phyloP scores from a whole-genome alignment of 2,888 invertebrate species.

The Drosophila maculinotata region DNA sequence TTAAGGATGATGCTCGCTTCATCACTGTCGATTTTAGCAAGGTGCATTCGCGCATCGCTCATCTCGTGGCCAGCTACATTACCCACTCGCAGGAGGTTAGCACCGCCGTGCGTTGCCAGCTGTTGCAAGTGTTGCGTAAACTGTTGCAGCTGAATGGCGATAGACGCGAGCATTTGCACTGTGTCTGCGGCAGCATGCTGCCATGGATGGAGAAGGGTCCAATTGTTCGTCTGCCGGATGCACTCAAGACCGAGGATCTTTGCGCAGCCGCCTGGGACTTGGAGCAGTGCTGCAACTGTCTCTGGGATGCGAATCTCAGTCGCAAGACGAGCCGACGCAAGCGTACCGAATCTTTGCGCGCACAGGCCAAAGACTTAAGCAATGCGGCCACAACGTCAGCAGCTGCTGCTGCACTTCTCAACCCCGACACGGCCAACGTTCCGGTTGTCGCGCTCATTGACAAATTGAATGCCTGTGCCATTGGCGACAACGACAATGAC shows the following conservation, averaged over 20 bases:
- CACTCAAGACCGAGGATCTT: conserved; percentile 87
- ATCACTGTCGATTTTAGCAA: conserved; percentile 88
- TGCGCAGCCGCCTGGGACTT: conserved; percentile 87
- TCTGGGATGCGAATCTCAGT: conserved; percentile 86
- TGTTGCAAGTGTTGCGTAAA: conserved; percentile 73
- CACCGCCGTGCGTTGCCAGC: conserved; percentile 48
- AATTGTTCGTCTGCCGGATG: conserved; percentile 83
- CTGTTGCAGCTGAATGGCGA: conserved; percentile 70
- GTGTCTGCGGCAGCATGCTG: conserved; percentile 85
- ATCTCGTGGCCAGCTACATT: conserved; percentile 88
- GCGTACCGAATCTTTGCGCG: conserved; percentile 84
- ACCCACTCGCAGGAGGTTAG: conserved; percentile 83
- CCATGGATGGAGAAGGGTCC: conserved; percentile 73
- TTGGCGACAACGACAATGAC: conserved; percentile 11
- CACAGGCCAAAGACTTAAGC: conserved; percentile 22
- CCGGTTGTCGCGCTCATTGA: not conserved
- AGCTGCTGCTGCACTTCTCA: not conserved
- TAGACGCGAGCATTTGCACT: conserved; percentile 85
- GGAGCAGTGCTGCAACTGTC: conserved; percentile 87
- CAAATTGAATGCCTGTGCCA: conserved; percentile 5
- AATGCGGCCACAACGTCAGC: not conserved
- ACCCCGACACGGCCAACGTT: not conserved
- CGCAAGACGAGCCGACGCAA: conserved; percentile 84
- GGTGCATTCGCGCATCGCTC: conserved; percentile 89
- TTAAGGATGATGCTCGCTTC: conserved; percentile 89